Percentiles rank a stretch among this genome's conserved stretches.
These are phyloP conservation scores for Drosophila mayaguana DNA, from an alignment of 2,888 invertebrate species.

Conservation along the genomic window DNA sequence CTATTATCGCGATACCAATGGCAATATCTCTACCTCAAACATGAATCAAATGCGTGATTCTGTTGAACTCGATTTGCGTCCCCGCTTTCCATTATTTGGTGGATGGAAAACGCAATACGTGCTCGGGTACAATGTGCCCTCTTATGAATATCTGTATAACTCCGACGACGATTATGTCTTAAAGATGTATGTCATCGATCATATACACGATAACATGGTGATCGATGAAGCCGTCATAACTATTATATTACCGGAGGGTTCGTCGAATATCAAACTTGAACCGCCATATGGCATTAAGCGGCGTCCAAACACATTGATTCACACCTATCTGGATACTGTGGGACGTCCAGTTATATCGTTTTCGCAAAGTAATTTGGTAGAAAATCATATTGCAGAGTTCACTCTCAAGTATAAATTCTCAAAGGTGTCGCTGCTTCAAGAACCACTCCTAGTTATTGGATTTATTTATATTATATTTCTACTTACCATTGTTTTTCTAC, in stretches of 20 bases:
- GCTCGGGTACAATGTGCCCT: slow-evolving; percentile 98
- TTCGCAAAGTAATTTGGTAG: slow-evolving; percentile 94
- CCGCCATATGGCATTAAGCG: slow-evolving; percentile 93
- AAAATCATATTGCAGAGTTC: slow-evolving; percentile 98
- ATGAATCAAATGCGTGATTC: slow-evolving; percentile 95
- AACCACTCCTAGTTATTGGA: slow-evolving; percentile 94
- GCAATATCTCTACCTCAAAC: slow-evolving; percentile 99
- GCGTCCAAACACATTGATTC: slow-evolving; percentile 91
- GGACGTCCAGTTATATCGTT: slow-evolving; percentile 96
- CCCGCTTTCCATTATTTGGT: slow-evolving; percentile 98
- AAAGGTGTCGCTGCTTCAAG: slow-evolving; percentile 93
- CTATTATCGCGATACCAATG: slow-evolving; percentile 98
- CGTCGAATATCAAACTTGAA: slow-evolving; percentile 91
- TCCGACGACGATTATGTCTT: slow-evolving; percentile 92
- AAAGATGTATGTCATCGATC: slow-evolving; percentile 97
- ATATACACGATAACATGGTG: slow-evolving; percentile 98
- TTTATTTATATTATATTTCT: slow-evolving; percentile 96
- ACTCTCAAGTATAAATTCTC: slow-evolving; percentile 95
- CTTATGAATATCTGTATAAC: slow-evolving; percentile 96
- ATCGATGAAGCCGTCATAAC: slow-evolving; percentile 95
- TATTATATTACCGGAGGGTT: slow-evolving; percentile 97
- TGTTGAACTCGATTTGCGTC: slow-evolving; percentile 97
- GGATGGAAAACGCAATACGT: slow-evolving; percentile 99
- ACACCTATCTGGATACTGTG: slow-evolving; percentile 97
- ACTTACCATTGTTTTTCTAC: slow-evolving; percentile 95